phyloP scores from a whole-genome alignment of 2,888 invertebrate genomes.

The Halictus ligatus region DNA sequence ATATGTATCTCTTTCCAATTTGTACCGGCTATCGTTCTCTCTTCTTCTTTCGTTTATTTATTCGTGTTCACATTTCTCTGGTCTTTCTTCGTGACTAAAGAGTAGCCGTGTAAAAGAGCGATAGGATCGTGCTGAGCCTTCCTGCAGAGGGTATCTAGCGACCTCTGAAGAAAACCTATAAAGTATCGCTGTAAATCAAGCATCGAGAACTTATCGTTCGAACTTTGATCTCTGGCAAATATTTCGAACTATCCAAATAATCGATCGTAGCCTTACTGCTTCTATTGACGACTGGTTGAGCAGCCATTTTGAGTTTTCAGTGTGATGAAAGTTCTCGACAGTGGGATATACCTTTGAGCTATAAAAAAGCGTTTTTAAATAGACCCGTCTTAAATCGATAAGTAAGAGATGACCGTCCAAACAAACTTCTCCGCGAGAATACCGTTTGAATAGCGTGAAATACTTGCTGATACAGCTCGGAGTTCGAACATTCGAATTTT shows the following conservation, averaged over 20 bases:
- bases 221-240: neutral
- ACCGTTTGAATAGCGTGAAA: neutral
- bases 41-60: neutral
- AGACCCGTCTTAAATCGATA: neutral
- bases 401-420: neutral
- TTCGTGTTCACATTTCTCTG: slow-evolving; percentile 11
- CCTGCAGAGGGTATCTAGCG: neutral
- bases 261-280: neutral
- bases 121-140: neutral
- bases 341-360: neutral
- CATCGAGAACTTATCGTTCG: neutral
- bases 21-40: slow-evolving; percentile 24
- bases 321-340: neutral
- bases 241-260: neutral
- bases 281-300: neutral
- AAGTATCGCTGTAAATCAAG: neutral
- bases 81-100: slow-evolving; percentile 41
- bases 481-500: neutral
- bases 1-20: slow-evolving; percentile 26
- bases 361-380: neutral
- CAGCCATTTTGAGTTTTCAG: neutral
- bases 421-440: neutral
- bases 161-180: neutral
- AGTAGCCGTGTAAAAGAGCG: slow-evolving; percentile 6
- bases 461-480: neutral